A percentile compares a stretch with the other conserved stretches of the same genome.
These are phyloP conservation scores for Muscicapa striata DNA, from an alignment of 2,797 vertebrate species.

Conservation along the genomic window DNA sequence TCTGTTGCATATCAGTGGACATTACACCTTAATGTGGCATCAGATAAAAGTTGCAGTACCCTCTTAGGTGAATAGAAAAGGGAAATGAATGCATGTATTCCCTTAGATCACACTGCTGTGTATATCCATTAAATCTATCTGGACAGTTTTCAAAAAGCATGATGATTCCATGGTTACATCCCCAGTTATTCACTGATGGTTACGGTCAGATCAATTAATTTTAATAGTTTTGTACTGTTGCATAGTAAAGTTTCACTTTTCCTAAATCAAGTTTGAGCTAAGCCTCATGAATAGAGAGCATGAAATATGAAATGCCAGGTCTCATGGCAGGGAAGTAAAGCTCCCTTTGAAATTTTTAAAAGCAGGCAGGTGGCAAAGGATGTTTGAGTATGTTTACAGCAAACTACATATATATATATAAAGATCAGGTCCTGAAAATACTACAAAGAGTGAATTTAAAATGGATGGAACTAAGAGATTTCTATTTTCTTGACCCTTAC, in stretches of 20 bases:
- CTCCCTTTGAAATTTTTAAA: neutral
- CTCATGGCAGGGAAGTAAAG: neutral
- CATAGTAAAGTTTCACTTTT: neutral
- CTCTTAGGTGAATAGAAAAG: conserved; percentile 23
- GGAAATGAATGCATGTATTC: conserved; percentile 60
- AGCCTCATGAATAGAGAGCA: neutral
- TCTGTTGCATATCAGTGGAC: conserved; percentile 10
- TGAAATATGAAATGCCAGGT: neutral
- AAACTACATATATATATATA: neutral
- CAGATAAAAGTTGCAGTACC: conserved; percentile 42
- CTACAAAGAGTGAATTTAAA: neutral
- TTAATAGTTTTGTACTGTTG: conserved; percentile 6
- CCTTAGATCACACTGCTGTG: conserved; percentile 27
- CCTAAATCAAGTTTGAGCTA: neutral
- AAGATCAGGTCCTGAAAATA: neutral
- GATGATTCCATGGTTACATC: neutral
- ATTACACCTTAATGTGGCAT: conserved; percentile 19
- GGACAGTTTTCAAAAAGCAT: neutral
- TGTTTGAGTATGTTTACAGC: neutral
- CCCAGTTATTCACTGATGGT: neutral
- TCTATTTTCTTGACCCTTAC: neutral
- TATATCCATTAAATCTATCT: conserved; percentile 5
- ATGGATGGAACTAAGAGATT: neutral
- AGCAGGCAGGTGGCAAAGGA: neutral
- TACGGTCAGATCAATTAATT: conserved; percentile 19